Evolutionary conservation across 2,797 vertebrate species (phyloP).

Genomic region (Esox masquinongy): DNA sequence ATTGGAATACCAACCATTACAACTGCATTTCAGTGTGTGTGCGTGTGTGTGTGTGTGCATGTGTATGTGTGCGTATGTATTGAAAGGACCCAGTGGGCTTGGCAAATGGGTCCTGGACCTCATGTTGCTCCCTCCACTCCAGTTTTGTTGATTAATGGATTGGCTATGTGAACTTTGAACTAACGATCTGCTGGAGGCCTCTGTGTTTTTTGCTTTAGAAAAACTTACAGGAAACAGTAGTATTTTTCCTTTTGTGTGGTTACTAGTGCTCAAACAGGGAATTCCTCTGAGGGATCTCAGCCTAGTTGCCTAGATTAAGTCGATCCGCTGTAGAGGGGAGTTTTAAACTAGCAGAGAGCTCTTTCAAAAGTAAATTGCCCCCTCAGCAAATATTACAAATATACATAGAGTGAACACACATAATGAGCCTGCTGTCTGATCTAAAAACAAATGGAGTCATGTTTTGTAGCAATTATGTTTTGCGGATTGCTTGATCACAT

Average conservation of each 20-base stretch:
- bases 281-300: conserved; percentile 45
- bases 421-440: neutral
- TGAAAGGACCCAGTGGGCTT: neutral
- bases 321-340: conserved; percentile 61
- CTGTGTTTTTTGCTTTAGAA: conserved; percentile 34
- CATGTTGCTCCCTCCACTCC: neutral
- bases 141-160: conserved; percentile 33
- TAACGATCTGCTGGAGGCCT: conserved; percentile 26
- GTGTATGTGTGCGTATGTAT: neutral
- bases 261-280: conserved; percentile 31
- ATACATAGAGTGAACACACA: neutral
- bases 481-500: neutral
- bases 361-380: conserved; percentile 75
- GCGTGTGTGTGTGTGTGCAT: neutral
- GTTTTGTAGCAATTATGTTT: neutral
- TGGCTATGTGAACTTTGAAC: conserved; percentile 19
- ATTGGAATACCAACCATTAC: neutral
- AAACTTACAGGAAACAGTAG: conserved; percentile 26
- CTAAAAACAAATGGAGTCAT: no score
- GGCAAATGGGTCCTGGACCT: neutral
- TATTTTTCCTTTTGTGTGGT: conserved; percentile 35
- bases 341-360: conserved; percentile 80
- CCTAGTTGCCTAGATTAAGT: conserved; percentile 53
- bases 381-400: conserved; percentile 66
- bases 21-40: neutral